Base-by-base conservation (phyloP, 2,888 invertebrate species). In the Spodoptera exigua region DNA sequence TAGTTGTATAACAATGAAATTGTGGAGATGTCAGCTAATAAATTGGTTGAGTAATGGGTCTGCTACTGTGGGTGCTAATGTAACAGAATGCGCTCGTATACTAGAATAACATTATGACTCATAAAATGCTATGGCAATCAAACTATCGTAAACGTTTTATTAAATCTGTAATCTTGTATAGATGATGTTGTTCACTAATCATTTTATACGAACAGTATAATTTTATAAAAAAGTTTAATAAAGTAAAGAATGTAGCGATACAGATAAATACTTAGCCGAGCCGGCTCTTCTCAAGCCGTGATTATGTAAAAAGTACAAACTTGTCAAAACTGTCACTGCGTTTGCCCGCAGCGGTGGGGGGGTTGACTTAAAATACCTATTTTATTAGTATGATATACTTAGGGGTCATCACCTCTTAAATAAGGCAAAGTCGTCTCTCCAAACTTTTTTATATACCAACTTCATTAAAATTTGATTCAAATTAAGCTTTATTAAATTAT, bases 41-140 rank as follows among this genome's bases (percentile, higher is more conserved):
- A 60, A 59, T 61, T 57, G 46, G 41, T 53, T 60, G 44, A 47
- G 14, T 59, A 41, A 58, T 51, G 49, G 21, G 13, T 43, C 35
- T 10, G 48, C 52, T 69, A 46, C 48, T 73, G 55, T 32, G n/a
- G 49, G 67, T 36, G 53, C 51, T 43, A 64, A 70, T 39, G 21
- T 66, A 39, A 37, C 40, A 39, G 36, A 46, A 17, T 10, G 18
- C 44, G 54, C 16, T 49, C 45, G 21, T 53, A 52, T 9, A 60
- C 32, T 17, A 41, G 43, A 69, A 61, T 65, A 62, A 58, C 56
- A 18, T 56, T 52, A 63, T 58, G 70, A 73, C 27, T 69, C 65
- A 69, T 76, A 62, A 61, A 72, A 52, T 43, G 53, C 21, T 54
- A 45, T 53, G 57, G 59, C 45, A 60, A 64, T 75, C 56, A 74